Evolutionary conservation across 2,113 vertebrate species (phyloP).

Genomic region (Aramus guarauna): DNA sequence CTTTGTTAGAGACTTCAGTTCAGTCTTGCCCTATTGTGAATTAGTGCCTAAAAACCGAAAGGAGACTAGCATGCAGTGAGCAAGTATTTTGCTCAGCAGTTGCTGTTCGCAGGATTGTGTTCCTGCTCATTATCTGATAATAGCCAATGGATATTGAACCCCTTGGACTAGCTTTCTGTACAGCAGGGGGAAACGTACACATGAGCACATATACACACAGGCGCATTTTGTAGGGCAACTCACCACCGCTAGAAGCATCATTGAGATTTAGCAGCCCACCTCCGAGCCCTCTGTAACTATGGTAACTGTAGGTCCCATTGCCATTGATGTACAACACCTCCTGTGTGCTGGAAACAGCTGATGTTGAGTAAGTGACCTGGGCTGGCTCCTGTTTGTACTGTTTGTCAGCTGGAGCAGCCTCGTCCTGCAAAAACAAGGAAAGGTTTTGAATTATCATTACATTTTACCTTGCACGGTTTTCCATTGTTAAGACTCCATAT

Average conservation of each 20-base stretch:
- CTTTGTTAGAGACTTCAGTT: background rate
- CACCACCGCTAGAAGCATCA: conserved; percentile 81
- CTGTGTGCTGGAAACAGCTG: conserved; percentile 80
- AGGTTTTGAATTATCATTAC: background rate
- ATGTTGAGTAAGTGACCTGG: conserved; percentile 77
- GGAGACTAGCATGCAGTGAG: background rate
- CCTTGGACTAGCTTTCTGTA: background rate
- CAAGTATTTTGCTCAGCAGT: conserved; percentile 16
- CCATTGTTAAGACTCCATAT: background rate
- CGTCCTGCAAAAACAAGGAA: conserved; percentile 72
- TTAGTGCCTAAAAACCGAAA: background rate
- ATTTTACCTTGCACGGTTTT: background rate
- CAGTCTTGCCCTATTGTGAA: background rate
- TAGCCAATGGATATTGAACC: background rate
- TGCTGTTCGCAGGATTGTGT: background rate
- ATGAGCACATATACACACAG: background rate
- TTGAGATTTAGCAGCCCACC: conserved; percentile 83
- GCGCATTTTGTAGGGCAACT: conserved; percentile 50
- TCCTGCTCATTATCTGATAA: background rate
- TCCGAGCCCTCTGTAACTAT: conserved; percentile 83
- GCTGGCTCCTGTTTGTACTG: conserved; percentile 78
- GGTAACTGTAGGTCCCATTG: conserved; percentile 86
- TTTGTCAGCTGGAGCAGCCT: conserved; percentile 76
- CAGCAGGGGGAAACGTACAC: background rate
- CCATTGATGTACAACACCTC: conserved; percentile 86